Conservation (phyloP, 2,113 vertebrate species). For the Xenopus laevis region DNA sequence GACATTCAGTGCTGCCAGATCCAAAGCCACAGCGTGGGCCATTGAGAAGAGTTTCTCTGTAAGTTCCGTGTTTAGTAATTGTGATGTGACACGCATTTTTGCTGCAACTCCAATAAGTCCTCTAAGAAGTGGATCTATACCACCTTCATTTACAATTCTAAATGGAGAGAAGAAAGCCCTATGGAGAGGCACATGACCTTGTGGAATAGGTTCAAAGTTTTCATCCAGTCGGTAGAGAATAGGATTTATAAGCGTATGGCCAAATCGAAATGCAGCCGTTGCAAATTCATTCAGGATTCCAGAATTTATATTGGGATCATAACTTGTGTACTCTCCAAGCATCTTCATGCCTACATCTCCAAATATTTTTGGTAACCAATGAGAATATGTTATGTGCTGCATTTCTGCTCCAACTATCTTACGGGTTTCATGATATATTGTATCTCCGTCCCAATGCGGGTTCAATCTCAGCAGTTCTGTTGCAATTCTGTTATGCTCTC, state of each 20-base stretch:
- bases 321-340: constrained; percentile 82
- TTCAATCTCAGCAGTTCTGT: constrained; percentile 85
- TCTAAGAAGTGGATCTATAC: constrained; percentile 91
- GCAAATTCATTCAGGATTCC: constrained; percentile 91
- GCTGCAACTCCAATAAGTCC: constrained; percentile 89
- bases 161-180: constrained; percentile 97
- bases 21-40: constrained; percentile 91
- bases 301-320: constrained; percentile 85
- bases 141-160: constrained; percentile 94
- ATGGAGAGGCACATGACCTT: constrained; percentile 90
- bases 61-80: constrained; percentile 92
- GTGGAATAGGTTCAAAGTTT: constrained; percentile 82
- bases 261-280: constrained; percentile 94
- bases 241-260: constrained; percentile 94
- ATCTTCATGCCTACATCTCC: constrained; percentile 86
- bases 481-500: constrained; percentile 93
- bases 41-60: constrained; percentile 95
- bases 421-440: constrained; percentile 92
- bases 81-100: constrained; percentile 90
- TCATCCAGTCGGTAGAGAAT: constrained; percentile 85
- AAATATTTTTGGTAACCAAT: constrained; percentile 95
- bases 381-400: constrained; percentile 94
- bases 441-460: constrained; percentile 97
- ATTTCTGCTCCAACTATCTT: constrained; percentile 95
- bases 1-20: constrained; percentile 95